Percentiles rank a stretch among this genome's conserved stretches.
phyloP scores from a whole-genome alignment of 1,140 invertebrate genomes.

The Anastrepha obliqua region DNA sequence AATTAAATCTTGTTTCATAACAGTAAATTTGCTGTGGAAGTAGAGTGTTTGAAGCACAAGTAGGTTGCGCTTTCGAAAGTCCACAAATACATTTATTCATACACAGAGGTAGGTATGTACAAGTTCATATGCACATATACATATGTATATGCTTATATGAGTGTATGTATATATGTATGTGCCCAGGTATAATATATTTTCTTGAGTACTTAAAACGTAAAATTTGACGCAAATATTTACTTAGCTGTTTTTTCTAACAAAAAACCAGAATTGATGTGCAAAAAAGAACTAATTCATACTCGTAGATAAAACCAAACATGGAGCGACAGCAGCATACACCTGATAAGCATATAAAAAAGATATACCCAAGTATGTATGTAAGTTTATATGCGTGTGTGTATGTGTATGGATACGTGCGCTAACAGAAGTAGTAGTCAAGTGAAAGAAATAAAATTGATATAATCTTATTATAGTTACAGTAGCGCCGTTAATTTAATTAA shows the following conservation, averaged over 20 bases:
- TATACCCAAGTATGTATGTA: background rate
- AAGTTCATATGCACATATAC: background rate
- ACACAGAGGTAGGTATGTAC: background rate
- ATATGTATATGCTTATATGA: background rate
- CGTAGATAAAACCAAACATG: slow-evolving; percentile 42
- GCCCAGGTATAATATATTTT: background rate
- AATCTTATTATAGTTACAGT: background rate
- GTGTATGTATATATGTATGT: background rate
- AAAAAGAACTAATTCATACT: slow-evolving; percentile 4
- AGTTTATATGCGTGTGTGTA: background rate
- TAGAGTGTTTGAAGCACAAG: no score
- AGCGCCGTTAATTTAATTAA: background rate
- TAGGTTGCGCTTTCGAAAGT: no score
- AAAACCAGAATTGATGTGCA: slow-evolving; percentile 30
- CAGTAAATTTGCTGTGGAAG: no score
- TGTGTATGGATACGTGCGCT: background rate
- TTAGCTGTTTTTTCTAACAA: slow-evolving; percentile 2
- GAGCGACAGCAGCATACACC: background rate
- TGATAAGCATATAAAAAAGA: background rate
- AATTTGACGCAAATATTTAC: slow-evolving; percentile 20
- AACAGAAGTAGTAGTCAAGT: background rate
- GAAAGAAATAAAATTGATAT: background rate
- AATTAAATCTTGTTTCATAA: no score
- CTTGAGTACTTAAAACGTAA: background rate
- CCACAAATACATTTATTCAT: no score